Base-by-base conservation (phyloP, 2,113 vertebrate species). In the Numida meleagris region DNA sequence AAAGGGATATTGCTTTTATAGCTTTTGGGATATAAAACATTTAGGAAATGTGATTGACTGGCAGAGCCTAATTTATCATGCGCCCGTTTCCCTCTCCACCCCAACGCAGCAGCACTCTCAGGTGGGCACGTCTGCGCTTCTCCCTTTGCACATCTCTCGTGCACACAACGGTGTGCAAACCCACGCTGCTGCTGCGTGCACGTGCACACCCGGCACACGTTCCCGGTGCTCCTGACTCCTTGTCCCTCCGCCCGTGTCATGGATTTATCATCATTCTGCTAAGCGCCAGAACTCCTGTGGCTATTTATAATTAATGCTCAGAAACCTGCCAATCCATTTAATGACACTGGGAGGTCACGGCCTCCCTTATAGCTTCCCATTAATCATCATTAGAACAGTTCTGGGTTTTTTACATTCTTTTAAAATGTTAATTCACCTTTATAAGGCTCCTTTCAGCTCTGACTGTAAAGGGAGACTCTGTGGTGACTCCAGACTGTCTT, bases 311-410 rank as follows among this genome's bases (percentile, higher is more conserved):
- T 98, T 97, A 98, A 98, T 98, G 97, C 96, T 97, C 94, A 97
- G 97, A 98, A 98, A 98, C 97, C 97, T 98, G 97, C 96, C 97
- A 98, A 97, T 98, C 98, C 97, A 97, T 97, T 98, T 98, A 98
- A 98, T 98, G 97, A 98, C 97, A 97, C 96, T 84, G n/a, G 95
- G 97, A 96, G 98, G 97, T 98, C 98, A 96, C 6, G 97, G 95
- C 97, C 98, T 97, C 95, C 97, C 97, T 97, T 97, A 97, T 94
- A 97, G 97, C 97, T 97, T 95, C 97, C 96, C 97, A 97, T 98
- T 98, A 97, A 97, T 98, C 97, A 98, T 97, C 97, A 97, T 97
- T 97, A 98, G 97, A 97, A 95, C 94, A 96, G 97, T 96, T 97
- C 97, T 86, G 97, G 97, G 97, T 90, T 98, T 98, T 98, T 97